A percentile compares a stretch with the other conserved stretches of the same genome.
These are phyloP conservation scores for Bubalus kerabau DNA, from an alignment of 2,113 vertebrate species.

Conservation along the genomic window DNA sequence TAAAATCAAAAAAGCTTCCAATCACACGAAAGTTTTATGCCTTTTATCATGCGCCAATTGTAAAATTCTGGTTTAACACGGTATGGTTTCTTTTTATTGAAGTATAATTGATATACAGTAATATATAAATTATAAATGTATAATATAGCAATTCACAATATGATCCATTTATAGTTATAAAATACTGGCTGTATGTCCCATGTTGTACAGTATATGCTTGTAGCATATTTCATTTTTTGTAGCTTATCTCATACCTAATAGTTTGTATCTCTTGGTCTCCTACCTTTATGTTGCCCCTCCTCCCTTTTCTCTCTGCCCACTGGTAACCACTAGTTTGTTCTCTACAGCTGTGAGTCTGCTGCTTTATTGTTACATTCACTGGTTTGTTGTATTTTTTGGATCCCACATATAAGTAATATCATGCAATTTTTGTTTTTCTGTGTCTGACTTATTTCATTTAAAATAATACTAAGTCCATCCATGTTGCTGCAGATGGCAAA, in stretches of 20 bases:
- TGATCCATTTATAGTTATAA: not conserved
- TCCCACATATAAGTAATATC: not conserved
- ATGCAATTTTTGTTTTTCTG: not conserved
- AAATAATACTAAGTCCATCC: not conserved
- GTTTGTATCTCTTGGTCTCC: not conserved
- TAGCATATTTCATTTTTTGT: not conserved
- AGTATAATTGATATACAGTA: not conserved
- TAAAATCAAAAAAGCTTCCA: slow-evolving; percentile 92
- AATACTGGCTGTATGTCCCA: not conserved
- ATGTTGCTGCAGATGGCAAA: not conserved
- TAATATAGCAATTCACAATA: not conserved
- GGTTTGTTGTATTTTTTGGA: not conserved
- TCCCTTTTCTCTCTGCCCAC: not conserved
- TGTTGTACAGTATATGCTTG: not conserved
- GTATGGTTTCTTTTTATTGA: slow-evolving; percentile 78
- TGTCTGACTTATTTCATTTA: not conserved
- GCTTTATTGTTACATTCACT: not conserved
- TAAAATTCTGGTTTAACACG: slow-evolving; percentile 99
- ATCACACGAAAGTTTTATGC: slow-evolving; percentile 96
- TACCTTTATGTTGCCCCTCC: not conserved
- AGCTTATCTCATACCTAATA: not conserved
- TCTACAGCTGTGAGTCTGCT: not conserved
- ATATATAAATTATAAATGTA: not conserved
- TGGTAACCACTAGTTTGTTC: not conserved
- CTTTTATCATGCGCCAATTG: slow-evolving; percentile 98